Percentiles rank a stretch among this genome's conserved stretches.
Conservation (phyloP, 2,113 vertebrate genomes). For the Andinoacara biseriatus region DNA sequence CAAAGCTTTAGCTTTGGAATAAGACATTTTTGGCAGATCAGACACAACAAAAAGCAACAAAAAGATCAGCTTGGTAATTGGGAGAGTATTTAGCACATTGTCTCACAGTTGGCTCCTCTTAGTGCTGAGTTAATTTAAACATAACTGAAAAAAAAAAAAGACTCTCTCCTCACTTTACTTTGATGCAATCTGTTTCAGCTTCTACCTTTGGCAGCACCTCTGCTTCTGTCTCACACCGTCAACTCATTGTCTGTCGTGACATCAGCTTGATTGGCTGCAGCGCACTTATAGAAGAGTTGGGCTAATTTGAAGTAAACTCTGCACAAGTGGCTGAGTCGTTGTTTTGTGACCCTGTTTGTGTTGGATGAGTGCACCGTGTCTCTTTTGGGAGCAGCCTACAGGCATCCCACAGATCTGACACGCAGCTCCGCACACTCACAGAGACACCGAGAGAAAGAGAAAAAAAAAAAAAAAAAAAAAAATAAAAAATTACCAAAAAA, state of each 20-base stretch:
- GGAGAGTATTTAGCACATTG: conserved; percentile 17
- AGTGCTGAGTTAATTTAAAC: conserved; percentile 18
- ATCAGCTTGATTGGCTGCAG: conserved; percentile 55
- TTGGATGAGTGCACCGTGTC: conserved; percentile 73
- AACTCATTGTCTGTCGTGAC: conserved; percentile 48
- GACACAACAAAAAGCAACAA: background rate
- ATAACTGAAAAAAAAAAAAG: conserved; percentile 13
- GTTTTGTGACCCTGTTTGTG: conserved; percentile 83
- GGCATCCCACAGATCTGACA: conserved; percentile 83
- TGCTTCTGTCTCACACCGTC: conserved; percentile 20
- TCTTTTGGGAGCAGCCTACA: conserved; percentile 80
- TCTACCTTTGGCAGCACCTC: conserved; percentile 54
- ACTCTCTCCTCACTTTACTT: conserved; percentile 1
- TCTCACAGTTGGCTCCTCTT: conserved; percentile 22
- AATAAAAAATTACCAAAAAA: no score
- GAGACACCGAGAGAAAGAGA: conserved; percentile 51
- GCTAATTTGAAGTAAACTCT: conserved; percentile 78
- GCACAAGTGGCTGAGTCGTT: conserved; percentile 72
- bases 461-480: background rate
- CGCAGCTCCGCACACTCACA: conserved; percentile 62
- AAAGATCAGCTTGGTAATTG: conserved; percentile 23
- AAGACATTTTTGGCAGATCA: conserved; percentile 5
- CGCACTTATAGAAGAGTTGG: conserved; percentile 52
- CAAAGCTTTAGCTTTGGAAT: conserved; percentile 27
- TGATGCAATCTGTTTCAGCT: conserved; percentile 44